These are phyloP conservation scores for Bubo blakistoni DNA, from an alignment of 2,113 vertebrate species.

Conservation along the genomic window DNA sequence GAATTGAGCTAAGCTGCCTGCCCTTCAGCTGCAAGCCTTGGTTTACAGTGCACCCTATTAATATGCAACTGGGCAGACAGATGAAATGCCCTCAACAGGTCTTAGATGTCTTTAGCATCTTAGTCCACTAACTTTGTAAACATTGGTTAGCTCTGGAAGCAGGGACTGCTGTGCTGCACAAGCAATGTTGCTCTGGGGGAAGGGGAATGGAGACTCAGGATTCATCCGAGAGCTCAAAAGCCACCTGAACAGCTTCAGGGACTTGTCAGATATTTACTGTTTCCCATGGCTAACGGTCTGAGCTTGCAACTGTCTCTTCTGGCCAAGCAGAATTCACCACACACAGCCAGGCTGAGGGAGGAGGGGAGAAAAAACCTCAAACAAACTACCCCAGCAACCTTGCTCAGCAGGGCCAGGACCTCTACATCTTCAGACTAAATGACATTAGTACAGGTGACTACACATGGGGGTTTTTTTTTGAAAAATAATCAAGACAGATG, in stretches of 20 bases:
- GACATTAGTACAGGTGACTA: conserved; percentile 37
- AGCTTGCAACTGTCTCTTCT: neutral
- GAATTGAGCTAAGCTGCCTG: conserved; percentile 61
- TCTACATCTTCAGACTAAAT: neutral
- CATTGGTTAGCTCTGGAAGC: conserved; percentile 14
- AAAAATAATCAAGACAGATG: conserved; percentile 42
- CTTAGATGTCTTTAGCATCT: conserved; percentile 59
- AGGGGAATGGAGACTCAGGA: neutral
- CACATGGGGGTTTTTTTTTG: neutral
- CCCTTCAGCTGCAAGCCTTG: conserved; percentile 51
- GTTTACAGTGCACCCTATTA: conserved; percentile 58
- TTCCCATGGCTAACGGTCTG: neutral
- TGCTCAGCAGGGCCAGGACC: neutral
- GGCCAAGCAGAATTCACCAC: neutral
- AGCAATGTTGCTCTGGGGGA: neutral
- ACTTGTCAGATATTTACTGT: neutral
- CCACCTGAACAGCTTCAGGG: neutral
- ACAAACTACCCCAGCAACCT: neutral
- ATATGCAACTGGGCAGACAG: conserved; percentile 57
- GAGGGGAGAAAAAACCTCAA: neutral
- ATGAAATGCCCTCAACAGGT: conserved; percentile 60
- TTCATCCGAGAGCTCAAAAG: neutral
- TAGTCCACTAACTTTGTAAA: conserved; percentile 47
- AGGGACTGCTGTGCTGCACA: neutral
- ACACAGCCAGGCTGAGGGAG: neutral